Percentiles rank a stretch among this genome's conserved stretches.
Evolutionary conservation across 2,113 vertebrate species (phyloP).

Genomic region (Dromiciops gliroides): DNA sequence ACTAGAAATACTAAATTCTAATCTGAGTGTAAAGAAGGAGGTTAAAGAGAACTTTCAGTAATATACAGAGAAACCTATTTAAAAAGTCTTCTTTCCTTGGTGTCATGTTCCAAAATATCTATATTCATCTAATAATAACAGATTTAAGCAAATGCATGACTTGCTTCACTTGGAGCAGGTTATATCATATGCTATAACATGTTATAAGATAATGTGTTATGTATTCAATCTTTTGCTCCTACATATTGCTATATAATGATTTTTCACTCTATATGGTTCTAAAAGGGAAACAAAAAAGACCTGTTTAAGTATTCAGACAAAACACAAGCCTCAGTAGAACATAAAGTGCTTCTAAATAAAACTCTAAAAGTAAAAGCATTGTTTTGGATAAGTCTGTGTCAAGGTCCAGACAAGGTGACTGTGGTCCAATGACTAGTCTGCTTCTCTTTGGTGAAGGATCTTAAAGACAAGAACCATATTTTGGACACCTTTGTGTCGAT

Average conservation of each 20-base stretch:
- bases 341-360: constrained; percentile 38
- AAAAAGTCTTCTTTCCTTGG: constrained; percentile 44
- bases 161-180: neutral
- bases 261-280: constrained; percentile 50
- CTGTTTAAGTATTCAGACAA: constrained; percentile 29
- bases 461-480: constrained; percentile 18
- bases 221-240: neutral
- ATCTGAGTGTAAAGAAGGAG: neutral
- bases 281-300: neutral
- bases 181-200: no score
- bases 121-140: constrained; percentile 17
- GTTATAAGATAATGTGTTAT: no score
- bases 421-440: neutral
- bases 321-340: constrained; percentile 23
- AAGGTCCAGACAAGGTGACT: neutral
- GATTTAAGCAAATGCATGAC: neutral
- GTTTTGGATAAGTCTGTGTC: constrained; percentile 10
- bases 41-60: no score
- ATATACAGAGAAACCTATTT: neutral
- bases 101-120: constrained; percentile 1
- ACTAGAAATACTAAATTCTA: neutral
- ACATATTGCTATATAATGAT: constrained; percentile 1
- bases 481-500: constrained; percentile 14
- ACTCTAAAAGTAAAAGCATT: neutral
- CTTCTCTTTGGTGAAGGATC: neutral